Base-by-base conservation (phyloP, 2,888 invertebrate species). In the Eristalis arbustorum region DNA sequence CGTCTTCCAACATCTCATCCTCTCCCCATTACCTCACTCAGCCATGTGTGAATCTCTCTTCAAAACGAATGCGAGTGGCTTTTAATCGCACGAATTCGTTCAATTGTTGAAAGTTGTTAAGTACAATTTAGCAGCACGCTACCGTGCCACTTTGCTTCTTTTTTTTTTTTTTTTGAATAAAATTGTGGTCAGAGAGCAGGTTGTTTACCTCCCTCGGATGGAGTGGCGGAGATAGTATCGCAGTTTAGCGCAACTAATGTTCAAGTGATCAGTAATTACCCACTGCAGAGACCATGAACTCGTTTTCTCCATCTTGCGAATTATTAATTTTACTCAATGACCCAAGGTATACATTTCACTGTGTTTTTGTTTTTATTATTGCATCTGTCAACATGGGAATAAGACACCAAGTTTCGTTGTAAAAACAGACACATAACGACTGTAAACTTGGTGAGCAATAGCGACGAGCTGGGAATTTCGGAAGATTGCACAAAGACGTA, bases 221-320 rank as follows among this genome's bases (percentile, higher is more conserved):
- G 49, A 49, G 49, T 18, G 49, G 42, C n/a, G 1, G 56, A 66
- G 14, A 57, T 66, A 74, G 56, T 67, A 34, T n/a, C 28, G 18
- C 22, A 76, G 61, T 76, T 73, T 56, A 73, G 59, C 23, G 23
- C n/a, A 34, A 68, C 25, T 61, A 34, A 49, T 68, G 68, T 49
- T 2, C 34, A 23, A n/a, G 49, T 68, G 31, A 61, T 67, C 49
- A 49, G 76, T 49, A 76, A 68, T 68, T 67, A 34, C 67, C n/a
- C 18, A 49, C 13, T 31, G 61, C 56, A 62, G 49, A 10, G 68
- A 34, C 76, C 76, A 68, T 76, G 76, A 68, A 68, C 76, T 76
- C 61, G 62, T 76, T 76, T 59, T 67, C 49, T 40, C 28, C 59
- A 25, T 67, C 63, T 66, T 40, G 59, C 66, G 40, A 63, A 73